phyloP scores from a whole-genome alignment of 2,113 vertebrate species.

The Triplophysa dalaica region DNA sequence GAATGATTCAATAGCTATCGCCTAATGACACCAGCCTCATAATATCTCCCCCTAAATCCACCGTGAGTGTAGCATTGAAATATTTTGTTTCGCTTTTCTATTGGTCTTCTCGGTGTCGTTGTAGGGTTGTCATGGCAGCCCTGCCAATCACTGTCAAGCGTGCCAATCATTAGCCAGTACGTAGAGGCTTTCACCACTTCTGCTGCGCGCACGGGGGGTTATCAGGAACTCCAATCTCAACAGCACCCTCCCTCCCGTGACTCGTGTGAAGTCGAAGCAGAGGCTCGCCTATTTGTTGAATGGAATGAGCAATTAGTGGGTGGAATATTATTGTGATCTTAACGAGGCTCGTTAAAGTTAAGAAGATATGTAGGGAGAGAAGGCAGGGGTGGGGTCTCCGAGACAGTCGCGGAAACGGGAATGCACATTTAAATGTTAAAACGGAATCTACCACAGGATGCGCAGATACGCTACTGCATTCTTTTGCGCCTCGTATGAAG shows the following conservation, averaged over 20 bases:
- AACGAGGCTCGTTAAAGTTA: conserved; percentile 85
- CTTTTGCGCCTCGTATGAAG: conserved; percentile 76
- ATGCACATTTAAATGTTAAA: conserved; percentile 78
- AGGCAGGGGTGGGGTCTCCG: conserved; percentile 68
- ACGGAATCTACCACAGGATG: conserved; percentile 79
- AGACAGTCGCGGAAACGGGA: conserved; percentile 80
- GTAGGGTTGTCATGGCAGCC: conserved; percentile 97
- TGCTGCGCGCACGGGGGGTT: conserved; percentile 79
- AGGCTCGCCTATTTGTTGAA: conserved; percentile 85
- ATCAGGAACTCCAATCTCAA: conserved; percentile 88
- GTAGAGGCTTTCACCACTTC: conserved; percentile 97
- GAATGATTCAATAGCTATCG: conserved; percentile 97
- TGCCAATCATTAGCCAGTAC: conserved; percentile 99
- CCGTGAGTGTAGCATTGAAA: conserved; percentile 99
- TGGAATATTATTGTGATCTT: conserved; percentile 91
- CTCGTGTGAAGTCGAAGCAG: conserved; percentile 84
- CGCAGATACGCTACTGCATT: conserved; percentile 64
- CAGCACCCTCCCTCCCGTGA: conserved; percentile 84
- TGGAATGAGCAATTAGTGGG: conserved; percentile 92
- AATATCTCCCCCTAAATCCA: conserved; percentile 99
- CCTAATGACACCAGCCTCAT: conserved; percentile 99
- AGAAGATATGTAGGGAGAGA: conserved; percentile 80
- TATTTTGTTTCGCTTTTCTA: conserved; percentile 99
- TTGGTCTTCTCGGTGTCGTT: conserved; percentile 99
- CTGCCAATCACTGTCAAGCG: conserved; percentile 99